Percentiles rank a stretch among this genome's conserved stretches.
Evolutionary conservation across 2,888 invertebrate species (phyloP).

Genomic region (Frankliniella fusca): DNA sequence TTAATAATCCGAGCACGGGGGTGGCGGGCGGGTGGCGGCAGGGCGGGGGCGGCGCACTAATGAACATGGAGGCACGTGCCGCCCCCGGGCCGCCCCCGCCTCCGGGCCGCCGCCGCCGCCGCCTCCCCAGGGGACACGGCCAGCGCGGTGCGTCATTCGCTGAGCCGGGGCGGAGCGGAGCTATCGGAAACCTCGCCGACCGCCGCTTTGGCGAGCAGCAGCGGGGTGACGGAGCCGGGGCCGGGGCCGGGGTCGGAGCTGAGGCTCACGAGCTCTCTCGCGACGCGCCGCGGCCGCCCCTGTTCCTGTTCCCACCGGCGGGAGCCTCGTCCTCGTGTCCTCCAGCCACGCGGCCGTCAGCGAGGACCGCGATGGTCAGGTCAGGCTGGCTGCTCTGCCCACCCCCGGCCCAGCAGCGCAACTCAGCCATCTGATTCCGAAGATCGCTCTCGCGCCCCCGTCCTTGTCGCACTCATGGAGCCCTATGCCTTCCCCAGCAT

Average conservation of each 20-base stretch:
- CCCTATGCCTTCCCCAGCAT: no score
- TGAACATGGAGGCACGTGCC: conserved; percentile 16
- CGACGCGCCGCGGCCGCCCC: not conserved
- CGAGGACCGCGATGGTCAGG: no score
- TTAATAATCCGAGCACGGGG: conserved; percentile 8
- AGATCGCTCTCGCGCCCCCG: no score
- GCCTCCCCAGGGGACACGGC: not conserved
- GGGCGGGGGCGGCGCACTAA: conserved; percentile 1
- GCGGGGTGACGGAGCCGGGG: not conserved
- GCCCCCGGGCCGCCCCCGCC: not conserved
- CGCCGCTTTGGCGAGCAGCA: not conserved
- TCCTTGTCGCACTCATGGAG: no score
- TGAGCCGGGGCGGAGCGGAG: not conserved
- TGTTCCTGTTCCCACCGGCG: no score
- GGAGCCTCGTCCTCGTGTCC: no score
- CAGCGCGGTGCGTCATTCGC: not conserved
- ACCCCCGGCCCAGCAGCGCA: no score
- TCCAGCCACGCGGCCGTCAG: no score
- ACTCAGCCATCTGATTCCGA: no score
- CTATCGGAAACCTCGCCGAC: not conserved
- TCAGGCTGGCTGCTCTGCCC: no score
- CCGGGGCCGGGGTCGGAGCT: no score
- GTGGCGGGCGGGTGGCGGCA: not conserved
- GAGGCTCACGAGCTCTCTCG: not conserved
- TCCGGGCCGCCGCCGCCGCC: not conserved